phyloP scores from a whole-genome alignment of 2,113 vertebrate genomes.

The Heloderma charlesbogerti region DNA sequence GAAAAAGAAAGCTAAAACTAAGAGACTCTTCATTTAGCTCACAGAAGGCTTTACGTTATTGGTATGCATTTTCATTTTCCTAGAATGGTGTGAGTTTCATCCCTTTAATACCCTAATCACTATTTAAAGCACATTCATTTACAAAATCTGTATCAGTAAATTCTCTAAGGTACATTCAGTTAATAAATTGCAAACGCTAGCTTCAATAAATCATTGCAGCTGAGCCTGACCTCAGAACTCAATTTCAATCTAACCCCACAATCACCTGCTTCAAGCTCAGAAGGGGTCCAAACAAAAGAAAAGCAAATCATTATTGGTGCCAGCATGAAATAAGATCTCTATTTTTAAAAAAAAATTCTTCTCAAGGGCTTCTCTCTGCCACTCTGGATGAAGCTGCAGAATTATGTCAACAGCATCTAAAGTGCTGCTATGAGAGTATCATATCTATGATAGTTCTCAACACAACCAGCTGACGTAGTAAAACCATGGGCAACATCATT shows the following conservation, averaged over 20 bases:
- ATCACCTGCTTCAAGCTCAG: conserved; percentile 25
- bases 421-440: too few species aligned
- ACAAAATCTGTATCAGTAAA: conserved; percentile 38
- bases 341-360: neutral
- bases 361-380: neutral
- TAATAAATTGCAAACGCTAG: conserved; percentile 31
- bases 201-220: conserved; percentile 37
- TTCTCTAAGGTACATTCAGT: conserved; percentile 15
- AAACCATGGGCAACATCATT: too few species aligned
- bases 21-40: neutral
- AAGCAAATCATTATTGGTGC: conserved; percentile 13
- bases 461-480: too few species aligned
- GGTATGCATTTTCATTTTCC: conserved; percentile 1
- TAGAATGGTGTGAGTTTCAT: neutral
- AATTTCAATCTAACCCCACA: conserved; percentile 38
- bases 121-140: conserved; percentile 35
- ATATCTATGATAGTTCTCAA: neutral
- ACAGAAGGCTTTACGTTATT: neutral
- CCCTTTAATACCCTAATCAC: conserved; percentile 17
- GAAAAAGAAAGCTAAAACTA: neutral
- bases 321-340: neutral
- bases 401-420: neutral
- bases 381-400: conserved; percentile 7
- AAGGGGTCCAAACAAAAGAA: conserved; percentile 35
- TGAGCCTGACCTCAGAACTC: conserved; percentile 29